phyloP scores from a whole-genome alignment of 2,888 invertebrate species.

The Aricia artaxerxes region DNA sequence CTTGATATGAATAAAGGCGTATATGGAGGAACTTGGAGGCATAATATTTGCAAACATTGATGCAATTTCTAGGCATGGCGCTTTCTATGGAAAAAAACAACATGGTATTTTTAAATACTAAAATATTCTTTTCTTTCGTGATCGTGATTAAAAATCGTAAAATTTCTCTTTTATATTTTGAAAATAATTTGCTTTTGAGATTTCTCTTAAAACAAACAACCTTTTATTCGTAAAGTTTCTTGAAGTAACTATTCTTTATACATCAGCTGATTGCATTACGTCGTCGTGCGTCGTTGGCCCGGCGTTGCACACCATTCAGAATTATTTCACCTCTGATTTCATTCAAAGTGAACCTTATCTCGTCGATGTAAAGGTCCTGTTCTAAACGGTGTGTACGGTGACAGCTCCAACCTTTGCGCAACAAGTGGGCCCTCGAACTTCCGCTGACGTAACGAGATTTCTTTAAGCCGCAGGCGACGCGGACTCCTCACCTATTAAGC shows the following conservation, averaged over 20 bases:
- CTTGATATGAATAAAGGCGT: not conserved
- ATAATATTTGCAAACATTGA: not conserved
- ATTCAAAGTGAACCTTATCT: not conserved
- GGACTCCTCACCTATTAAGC: slow-evolving; percentile 54
- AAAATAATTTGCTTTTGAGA: not conserved
- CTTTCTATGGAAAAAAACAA: not conserved
- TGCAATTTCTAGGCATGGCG: not conserved
- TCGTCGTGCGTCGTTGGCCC: not conserved
- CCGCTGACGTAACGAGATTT: slow-evolving; percentile 67
- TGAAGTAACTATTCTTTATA: not conserved
- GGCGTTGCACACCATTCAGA: not conserved
- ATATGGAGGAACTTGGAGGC: not conserved
- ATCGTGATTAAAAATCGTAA: not conserved
- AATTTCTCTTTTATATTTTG: not conserved
- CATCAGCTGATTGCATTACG: not conserved
- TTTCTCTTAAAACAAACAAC: not conserved
- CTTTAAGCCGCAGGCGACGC: slow-evolving; percentile 63
- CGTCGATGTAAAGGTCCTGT: not conserved
- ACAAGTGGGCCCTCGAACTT: slow-evolving; percentile 61
- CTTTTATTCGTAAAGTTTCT: not conserved
- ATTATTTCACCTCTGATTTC: not conserved
- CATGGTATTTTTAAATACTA: not conserved
- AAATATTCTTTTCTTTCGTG: not conserved
- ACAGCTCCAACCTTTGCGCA: slow-evolving; percentile 51
- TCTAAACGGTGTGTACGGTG: slow-evolving; percentile 29